Conservation (phyloP, 2,113 vertebrate genomes). For the Plestiodon gilberti region DNA sequence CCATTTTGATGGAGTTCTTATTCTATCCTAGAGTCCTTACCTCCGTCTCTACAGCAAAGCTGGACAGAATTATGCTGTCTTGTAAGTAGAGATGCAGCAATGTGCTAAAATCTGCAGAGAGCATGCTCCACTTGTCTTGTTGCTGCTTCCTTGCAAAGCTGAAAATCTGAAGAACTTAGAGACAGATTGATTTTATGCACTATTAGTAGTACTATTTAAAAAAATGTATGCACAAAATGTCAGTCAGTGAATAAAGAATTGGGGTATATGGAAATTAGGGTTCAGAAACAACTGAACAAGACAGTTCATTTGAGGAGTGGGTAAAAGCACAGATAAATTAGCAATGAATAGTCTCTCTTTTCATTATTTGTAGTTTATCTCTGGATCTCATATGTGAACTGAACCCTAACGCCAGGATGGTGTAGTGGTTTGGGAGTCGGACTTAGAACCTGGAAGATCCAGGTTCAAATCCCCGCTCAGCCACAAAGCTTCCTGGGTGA, state of each 20-base stretch:
- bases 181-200: no score
- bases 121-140: accelerated
- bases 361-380: background rate
- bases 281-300: background rate
- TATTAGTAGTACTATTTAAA: no score
- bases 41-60: background rate
- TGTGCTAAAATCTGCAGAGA: background rate
- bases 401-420: no score
- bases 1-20: background rate
- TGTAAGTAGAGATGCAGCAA: slow-evolving; percentile 19
- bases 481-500: no score
- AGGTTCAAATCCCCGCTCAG: no score
- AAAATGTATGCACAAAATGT: background rate
- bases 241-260: no score
- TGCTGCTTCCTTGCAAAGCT: background rate
- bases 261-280: background rate
- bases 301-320: background rate
- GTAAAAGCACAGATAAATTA: background rate
- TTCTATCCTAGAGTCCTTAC: background rate
- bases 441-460: no score
- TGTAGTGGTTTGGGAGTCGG: no score
- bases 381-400: background rate
- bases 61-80: background rate
- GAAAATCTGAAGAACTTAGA: background rate
- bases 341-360: background rate